Evolutionary conservation across 2,888 invertebrate genomes (phyloP).

Genomic region (Limnephilus auricula): DNA sequence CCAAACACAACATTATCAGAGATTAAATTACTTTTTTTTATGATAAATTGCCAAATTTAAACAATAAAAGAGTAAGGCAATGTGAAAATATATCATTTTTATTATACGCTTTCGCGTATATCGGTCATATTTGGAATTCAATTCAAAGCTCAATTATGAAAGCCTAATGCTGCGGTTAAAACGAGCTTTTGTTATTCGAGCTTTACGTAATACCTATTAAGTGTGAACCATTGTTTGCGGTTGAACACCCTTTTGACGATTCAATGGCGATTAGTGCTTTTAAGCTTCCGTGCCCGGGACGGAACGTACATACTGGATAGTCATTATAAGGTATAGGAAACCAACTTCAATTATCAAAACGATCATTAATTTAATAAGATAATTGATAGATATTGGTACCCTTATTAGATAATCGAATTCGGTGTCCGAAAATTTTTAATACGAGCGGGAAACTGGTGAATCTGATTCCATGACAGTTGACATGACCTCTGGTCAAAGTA

Average conservation of each 20-base stretch:
- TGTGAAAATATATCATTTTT: neutral
- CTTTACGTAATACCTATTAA: neutral
- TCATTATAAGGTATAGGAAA: neutral
- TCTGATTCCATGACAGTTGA: no score
- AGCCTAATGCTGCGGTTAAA: conserved; percentile 1
- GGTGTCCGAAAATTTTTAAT: no score
- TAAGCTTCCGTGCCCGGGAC: neutral
- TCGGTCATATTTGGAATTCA: neutral
- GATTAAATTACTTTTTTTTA: neutral
- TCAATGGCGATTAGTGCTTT: conserved; percentile 17
- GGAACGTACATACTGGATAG: neutral
- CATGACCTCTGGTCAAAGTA: no score
- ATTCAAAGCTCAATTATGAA: neutral
- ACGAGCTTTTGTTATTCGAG: conserved; percentile 9
- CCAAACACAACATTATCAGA: neutral
- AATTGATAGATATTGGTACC: neutral
- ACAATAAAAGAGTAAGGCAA: neutral
- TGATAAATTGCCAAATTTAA: neutral
- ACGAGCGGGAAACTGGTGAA: no score
- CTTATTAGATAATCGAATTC: neutral
- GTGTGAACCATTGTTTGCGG: conserved; percentile 1
- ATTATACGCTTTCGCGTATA: neutral
- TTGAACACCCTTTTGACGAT: conserved; percentile 20
- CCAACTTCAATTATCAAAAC: neutral
- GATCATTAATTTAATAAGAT: neutral